Evolutionary conservation across 2,888 invertebrate species (phyloP), one percentile per base, ranked within the genome.

Genomic region (Acanthosoma haemorrhoidale): DNA sequence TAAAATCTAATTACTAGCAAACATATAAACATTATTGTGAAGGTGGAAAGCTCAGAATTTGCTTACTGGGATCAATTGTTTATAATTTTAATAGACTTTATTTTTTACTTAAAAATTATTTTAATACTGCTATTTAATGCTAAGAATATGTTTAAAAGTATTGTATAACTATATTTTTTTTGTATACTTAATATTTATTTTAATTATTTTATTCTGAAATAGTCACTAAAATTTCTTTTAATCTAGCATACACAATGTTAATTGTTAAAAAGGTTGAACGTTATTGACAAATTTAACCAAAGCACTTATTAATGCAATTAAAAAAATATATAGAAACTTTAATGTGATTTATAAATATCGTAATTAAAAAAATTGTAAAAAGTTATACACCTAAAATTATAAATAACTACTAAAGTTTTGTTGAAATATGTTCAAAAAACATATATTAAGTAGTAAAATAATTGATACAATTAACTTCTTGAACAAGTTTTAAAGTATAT

Each of bases 61-160:
- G 25, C 29, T 25, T 51, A 51, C 51, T 51, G 51, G 51, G 51
- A 51, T 51, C 51, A 51, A 51, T 51, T 51, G 51, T 51, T 51
- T 51, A 51, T 25, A 51, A 51, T 51, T 51, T 51, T 25, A 25
- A 51, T 51, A 51, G 51, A 13, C 51, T 51, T 51, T 51, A 51
- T 51, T 51, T 41, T 51, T 51, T 21, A 51, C 51, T 51, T 51
- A 21, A 25, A 51, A 51, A 51, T 51, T 51, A 51, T 51, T 51
- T 51, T 51, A 51, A 51, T 51, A 51, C 51, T 51, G 29, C 51
- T 51, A 51, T n/a, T 51, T 51, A 51, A 51, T 25, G 18, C 25
- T 51, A 51, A 25, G 29, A 51, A 51, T 21, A 25, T n/a, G n/a
- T n/a, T n/a, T 51, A 51, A 51, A 51, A 25, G 25, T 25, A 6